Evolutionary conservation across 2,888 invertebrate genomes (phyloP).

Genomic region (Drosophila prolongata): DNA sequence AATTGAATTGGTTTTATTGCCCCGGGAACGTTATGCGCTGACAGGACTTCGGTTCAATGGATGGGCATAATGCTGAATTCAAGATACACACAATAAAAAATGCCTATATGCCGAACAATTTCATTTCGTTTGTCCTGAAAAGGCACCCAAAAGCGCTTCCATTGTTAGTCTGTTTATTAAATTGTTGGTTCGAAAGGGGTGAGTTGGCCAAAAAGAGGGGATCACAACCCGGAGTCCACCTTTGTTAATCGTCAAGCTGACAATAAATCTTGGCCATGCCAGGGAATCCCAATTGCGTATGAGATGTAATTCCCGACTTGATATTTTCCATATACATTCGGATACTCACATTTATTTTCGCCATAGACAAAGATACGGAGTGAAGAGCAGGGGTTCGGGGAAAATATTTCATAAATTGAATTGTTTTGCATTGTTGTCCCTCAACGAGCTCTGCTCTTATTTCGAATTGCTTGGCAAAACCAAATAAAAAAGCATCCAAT

Average conservation of each 20-base stretch:
- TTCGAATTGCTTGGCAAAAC: constrained; percentile 21
- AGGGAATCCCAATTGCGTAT: constrained; percentile 59
- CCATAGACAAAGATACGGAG: constrained; percentile 23
- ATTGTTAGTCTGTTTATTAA: constrained; percentile 66
- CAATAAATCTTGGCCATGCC: constrained; percentile 67
- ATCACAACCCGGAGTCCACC: constrained; percentile 49
- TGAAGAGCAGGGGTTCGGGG: constrained; percentile 10
- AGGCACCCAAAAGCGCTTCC: constrained; percentile 58
- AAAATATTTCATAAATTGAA: constrained; percentile 71
- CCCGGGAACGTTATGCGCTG: constrained; percentile 42
- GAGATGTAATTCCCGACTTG: constrained; percentile 53
- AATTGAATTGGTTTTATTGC: constrained; percentile 67
- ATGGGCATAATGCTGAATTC: constrained; percentile 50
- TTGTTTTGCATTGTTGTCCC: constrained; percentile 62
- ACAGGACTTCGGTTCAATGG: constrained; percentile 52
- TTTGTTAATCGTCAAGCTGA: constrained; percentile 76
- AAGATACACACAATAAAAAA: constrained; percentile 45
- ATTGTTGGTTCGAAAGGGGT: constrained; percentile 66
- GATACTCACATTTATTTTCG: constrained; percentile 44
- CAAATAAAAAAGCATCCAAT: constrained; percentile 38
- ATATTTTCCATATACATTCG: constrained; percentile 34
- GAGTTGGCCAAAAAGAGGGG: constrained; percentile 22
- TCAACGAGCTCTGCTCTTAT: constrained; percentile 25
- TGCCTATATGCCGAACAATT: constrained; percentile 58
- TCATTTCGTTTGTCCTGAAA: constrained; percentile 57